Base-by-base conservation (phyloP, 2,888 invertebrate species). In the Candidula unifasciata region DNA sequence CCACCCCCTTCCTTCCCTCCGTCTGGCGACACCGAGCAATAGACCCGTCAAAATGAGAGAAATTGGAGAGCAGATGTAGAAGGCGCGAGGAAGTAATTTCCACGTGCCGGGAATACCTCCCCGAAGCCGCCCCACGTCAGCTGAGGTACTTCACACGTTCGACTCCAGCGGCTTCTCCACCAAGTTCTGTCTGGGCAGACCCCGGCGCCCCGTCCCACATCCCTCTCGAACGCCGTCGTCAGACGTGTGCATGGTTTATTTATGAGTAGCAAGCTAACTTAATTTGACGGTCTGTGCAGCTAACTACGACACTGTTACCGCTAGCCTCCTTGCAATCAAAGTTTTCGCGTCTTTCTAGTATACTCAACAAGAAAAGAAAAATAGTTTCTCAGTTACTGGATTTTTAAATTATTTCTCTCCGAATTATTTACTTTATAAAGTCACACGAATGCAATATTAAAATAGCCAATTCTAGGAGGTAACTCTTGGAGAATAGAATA, bases 161-260 rank as follows among this genome's bases (percentile, higher is more conserved):
- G 33, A 44, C 77, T 35, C 77, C 24, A 60, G 57, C 77, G 60
- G 33, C 35, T 33, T 24, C 30, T 27, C 37, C 37, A 37, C 37
- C 10, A 44, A 71, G 33, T 21, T 24, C 37, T 44, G 35, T 27
- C 76, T 18, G 52, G 27, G 8, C 44, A 76, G n/a, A 30, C 76
- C 30, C 52, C 52, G 52, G 54, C 76, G 76, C 27, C 30, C 60
- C 24, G 5, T 57, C 77, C 77, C 6, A 35, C 77, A 57, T 57
- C 35, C 57, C 82, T 77, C 77, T 82, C 82, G 66, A 37, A 27
- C 77, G 54, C 82, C 76, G 66, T 82, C 77, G 33, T 44, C 37
- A 21, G 66, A 54, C 79, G 79, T 79, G 79, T 37, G 44, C 27
- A 79, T 79, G 79, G 79, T 79, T 79, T 79, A 79, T 79, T 79